phyloP scores from a whole-genome alignment of 2,113 vertebrate species.

The Chascanopsetta lugubris region DNA sequence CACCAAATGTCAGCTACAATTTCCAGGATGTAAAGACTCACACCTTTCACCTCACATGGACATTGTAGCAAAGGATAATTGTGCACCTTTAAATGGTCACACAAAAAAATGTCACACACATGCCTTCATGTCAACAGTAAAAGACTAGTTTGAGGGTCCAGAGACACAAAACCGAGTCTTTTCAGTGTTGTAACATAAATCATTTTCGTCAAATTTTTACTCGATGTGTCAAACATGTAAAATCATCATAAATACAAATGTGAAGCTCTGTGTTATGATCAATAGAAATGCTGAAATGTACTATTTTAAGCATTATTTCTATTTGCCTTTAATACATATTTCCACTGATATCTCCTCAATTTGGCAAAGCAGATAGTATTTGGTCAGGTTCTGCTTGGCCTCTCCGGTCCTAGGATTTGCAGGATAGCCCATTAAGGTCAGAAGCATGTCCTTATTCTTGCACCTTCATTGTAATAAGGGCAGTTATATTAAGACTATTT shows the following conservation, averaged over 20 bases:
- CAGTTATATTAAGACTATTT: conserved; percentile 64
- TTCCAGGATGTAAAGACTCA: conserved; percentile 28
- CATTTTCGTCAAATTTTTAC: not conserved
- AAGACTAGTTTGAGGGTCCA: not conserved
- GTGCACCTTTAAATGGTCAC: not conserved
- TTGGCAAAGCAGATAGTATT: no score
- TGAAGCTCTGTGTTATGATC: no score
- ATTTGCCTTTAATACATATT: not conserved
- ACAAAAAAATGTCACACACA: conserved; percentile 12
- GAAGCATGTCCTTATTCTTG: conserved; percentile 53
- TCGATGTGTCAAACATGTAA: no score
- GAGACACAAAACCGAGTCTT: not conserved
- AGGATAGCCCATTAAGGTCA: conserved; percentile 54
- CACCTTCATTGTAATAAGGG: conserved; percentile 59
- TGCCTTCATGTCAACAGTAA: not conserved
- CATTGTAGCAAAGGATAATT: conserved; percentile 3
- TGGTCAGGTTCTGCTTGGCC: conserved; percentile 2
- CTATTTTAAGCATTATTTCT: not conserved
- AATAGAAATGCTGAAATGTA: no score
- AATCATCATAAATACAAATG: no score
- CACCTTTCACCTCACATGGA: conserved; percentile 12
- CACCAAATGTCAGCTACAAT: conserved; percentile 37
- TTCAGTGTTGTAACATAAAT: not conserved
- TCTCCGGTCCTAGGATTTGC: conserved; percentile 34
- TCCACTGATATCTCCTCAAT: no score